Conservation (phyloP, 2,888 invertebrate genomes). For the Noctua fimbriata region DNA sequence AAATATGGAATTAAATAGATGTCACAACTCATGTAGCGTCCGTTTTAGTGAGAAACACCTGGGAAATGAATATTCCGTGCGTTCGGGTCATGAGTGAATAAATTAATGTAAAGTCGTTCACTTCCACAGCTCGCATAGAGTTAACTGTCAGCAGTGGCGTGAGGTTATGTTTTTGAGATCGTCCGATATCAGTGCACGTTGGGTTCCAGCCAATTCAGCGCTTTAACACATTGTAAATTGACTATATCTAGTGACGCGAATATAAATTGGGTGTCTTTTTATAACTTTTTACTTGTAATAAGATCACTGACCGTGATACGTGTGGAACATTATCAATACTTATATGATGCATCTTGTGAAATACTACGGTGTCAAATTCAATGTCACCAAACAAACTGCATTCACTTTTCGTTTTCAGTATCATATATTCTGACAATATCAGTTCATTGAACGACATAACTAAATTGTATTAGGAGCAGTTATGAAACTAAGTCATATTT, state of each 20-base stretch:
- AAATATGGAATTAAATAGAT: constrained; percentile 4
- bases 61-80: constrained; percentile 46
- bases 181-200: constrained; percentile 60
- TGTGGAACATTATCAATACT: too few relatives aligned
- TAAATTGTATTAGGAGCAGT: neutral
- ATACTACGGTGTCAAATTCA: neutral
- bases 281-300: too few relatives aligned
- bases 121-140: constrained; percentile 51
- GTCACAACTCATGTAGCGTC: constrained; percentile 46
- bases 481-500: neutral
- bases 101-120: constrained; percentile 54
- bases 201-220: constrained; percentile 71
- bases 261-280: neutral
- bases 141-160: constrained; percentile 54
- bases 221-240: constrained; percentile 34
- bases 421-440: neutral
- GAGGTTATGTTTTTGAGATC: constrained; percentile 73
- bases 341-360: neutral
- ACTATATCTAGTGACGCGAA: neutral
- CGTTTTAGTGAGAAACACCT: constrained; percentile 39
- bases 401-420: constrained; percentile 1
- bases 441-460: too few relatives aligned
- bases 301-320: neutral
- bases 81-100: constrained; percentile 50
- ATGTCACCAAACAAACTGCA: neutral